Percentiles rank a stretch among this genome's conserved stretches.
phyloP scores from a whole-genome alignment of 2,113 vertebrate species.

The Tapirus terrestris region DNA sequence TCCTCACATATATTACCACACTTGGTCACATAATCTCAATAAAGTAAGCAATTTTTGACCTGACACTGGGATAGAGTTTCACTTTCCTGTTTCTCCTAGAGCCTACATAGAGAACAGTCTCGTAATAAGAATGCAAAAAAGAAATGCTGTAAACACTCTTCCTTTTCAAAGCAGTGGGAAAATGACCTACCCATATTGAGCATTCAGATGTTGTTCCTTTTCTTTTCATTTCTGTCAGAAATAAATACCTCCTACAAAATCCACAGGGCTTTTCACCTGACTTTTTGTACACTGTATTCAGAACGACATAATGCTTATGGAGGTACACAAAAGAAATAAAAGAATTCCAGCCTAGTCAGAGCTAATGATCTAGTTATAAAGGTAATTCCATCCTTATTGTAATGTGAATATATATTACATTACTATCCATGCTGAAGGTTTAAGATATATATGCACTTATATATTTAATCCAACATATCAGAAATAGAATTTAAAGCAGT shows the following conservation, averaged over 20 bases:
- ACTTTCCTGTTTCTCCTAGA: neutral
- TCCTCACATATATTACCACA: neutral
- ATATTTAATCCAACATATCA: constrained; percentile 18
- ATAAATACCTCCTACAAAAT: neutral
- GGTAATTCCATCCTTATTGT: neutral
- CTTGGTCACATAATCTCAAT: neutral
- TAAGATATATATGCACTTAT: neutral
- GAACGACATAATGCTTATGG: neutral
- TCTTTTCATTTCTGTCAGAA: neutral
- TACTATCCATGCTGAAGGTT: neutral
- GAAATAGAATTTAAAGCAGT: constrained; percentile 27
- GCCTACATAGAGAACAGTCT: neutral
- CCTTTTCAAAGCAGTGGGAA: neutral
- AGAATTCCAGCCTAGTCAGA: neutral
- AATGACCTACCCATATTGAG: neutral
- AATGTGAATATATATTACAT: neutral
- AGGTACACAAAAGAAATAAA: constrained; percentile 9
- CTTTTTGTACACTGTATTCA: neutral
- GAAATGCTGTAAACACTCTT: neutral
- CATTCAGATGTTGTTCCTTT: neutral
- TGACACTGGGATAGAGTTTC: neutral
- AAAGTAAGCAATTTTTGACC: neutral
- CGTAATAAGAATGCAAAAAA: neutral
- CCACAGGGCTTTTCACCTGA: neutral
- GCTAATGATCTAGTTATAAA: neutral